Conservation (phyloP, 2,797 vertebrate genomes). For the Sebastes miniatus region DNA sequence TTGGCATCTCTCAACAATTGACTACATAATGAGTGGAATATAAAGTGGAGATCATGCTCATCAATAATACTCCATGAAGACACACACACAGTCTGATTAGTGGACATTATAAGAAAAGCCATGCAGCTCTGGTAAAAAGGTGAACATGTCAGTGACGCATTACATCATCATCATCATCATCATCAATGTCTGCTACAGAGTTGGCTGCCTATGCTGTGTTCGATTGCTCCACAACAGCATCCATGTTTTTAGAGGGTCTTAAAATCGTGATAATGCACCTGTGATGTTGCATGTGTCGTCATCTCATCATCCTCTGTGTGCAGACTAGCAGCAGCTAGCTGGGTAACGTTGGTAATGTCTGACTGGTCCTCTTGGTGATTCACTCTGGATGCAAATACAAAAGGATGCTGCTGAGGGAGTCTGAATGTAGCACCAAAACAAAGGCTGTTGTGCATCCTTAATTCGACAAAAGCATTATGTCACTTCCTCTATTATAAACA, state of each 20-base stretch:
- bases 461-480: neutral
- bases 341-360: slow-evolving; percentile 52
- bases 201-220: slow-evolving; percentile 12
- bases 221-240: slow-evolving; percentile 1
- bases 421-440: neutral
- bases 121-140: neutral
- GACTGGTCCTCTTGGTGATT: slow-evolving; percentile 68
- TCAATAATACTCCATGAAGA: neutral
- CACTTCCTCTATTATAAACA: neutral
- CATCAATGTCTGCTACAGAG: slow-evolving; percentile 36
- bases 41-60: neutral
- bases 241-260: slow-evolving; percentile 14
- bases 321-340: slow-evolving; percentile 46
- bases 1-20: neutral
- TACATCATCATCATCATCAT: slow-evolving; percentile 46
- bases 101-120: neutral
- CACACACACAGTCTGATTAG: neutral
- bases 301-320: neutral
- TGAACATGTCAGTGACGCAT: slow-evolving; percentile 70
- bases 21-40: neutral
- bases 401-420: slow-evolving; percentile 41
- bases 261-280: neutral
- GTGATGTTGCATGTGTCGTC: slow-evolving; percentile 10
- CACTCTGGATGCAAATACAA: slow-evolving; percentile 69
- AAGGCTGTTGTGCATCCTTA: neutral